phyloP scores from a whole-genome alignment of 2,113 vertebrate genomes.

The Eleginops maclovinus region DNA sequence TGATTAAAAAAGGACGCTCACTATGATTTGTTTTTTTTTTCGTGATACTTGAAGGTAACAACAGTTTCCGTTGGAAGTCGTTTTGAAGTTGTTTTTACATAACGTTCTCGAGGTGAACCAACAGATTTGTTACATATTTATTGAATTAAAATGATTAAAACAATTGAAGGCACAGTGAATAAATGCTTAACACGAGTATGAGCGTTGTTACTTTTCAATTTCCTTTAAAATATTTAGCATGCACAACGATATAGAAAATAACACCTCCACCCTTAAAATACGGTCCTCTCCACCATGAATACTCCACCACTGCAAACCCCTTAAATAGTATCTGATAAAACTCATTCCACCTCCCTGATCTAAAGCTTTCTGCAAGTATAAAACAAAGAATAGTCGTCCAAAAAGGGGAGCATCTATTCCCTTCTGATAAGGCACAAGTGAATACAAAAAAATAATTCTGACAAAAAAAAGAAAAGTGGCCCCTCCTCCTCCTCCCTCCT shows the following conservation, averaged over 20 bases:
- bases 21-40: conserved; percentile 49
- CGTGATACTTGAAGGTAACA: conserved; percentile 65
- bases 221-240: conserved; percentile 77
- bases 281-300: conserved; percentile 43
- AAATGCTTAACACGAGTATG: conserved; percentile 75
- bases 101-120: conserved; percentile 56
- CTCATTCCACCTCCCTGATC: conserved; percentile 62
- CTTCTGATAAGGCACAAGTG: conserved; percentile 85
- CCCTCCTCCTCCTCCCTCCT: too few relatives aligned
- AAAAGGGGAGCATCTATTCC: conserved; percentile 60
- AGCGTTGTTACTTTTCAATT: conserved; percentile 64
- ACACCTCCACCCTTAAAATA: conserved; percentile 55
- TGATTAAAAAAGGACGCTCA: conserved; percentile 50
- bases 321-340: conserved; percentile 82
- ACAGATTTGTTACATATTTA: conserved; percentile 85
- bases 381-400: conserved; percentile 73
- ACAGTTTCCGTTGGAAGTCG: conserved; percentile 40
- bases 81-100: conserved; percentile 51
- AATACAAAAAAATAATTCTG: conserved; percentile 69
- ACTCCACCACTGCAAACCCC: conserved; percentile 77
- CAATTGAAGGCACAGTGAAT: conserved; percentile 79
- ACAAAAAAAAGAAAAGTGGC: conserved; percentile 51
- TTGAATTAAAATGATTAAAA: conserved; percentile 87
- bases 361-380: conserved; percentile 66
- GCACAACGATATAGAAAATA: conserved; percentile 75